Percentiles rank a stretch among this genome's conserved stretches.
These are phyloP conservation scores for Doryteuthis pealeii DNA, from an alignment of 1,140 invertebrate genomes.

Conservation along the genomic window DNA sequence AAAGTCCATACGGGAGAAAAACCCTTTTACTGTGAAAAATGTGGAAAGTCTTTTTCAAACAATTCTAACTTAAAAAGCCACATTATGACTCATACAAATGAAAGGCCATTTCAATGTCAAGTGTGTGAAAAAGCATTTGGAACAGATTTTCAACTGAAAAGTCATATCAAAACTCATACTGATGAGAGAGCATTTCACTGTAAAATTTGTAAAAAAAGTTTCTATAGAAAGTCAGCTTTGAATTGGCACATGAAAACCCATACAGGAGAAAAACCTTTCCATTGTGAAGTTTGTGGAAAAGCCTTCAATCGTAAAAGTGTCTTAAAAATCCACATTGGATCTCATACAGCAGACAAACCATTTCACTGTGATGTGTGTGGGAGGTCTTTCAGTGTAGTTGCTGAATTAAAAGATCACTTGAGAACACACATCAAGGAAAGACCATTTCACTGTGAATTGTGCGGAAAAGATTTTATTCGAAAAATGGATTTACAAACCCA, in stretches of 20 bases:
- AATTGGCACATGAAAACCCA: constrained; percentile 37
- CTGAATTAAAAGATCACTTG: background rate
- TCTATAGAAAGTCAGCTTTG: constrained; percentile 14
- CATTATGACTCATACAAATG: constrained; percentile 65
- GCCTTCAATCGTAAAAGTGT: constrained; percentile 91
- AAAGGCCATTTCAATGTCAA: constrained; percentile 85
- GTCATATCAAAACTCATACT: background rate
- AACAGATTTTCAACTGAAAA: background rate
- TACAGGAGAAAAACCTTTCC: constrained; percentile 86
- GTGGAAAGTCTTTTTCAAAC: constrained; percentile 56
- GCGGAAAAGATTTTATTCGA: constrained; percentile 91
- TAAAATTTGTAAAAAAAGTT: constrained; percentile 6
- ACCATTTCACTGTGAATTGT: constrained; percentile 75
- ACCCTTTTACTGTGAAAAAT: constrained; percentile 82
- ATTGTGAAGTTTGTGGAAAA: constrained; percentile 85
- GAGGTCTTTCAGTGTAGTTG: background rate
- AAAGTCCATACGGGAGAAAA: constrained; percentile 74
- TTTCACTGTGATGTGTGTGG: background rate
- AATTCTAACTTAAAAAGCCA: constrained; percentile 18
- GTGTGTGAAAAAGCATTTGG: constrained; percentile 65
- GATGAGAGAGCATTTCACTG: background rate
- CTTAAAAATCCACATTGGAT: constrained; percentile 81
- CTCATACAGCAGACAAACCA: background rate
- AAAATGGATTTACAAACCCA: constrained; percentile 90
- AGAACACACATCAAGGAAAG: constrained; percentile 17